phyloP scores from a whole-genome alignment of 2,797 vertebrate genomes.

The Chromis chromis region DNA sequence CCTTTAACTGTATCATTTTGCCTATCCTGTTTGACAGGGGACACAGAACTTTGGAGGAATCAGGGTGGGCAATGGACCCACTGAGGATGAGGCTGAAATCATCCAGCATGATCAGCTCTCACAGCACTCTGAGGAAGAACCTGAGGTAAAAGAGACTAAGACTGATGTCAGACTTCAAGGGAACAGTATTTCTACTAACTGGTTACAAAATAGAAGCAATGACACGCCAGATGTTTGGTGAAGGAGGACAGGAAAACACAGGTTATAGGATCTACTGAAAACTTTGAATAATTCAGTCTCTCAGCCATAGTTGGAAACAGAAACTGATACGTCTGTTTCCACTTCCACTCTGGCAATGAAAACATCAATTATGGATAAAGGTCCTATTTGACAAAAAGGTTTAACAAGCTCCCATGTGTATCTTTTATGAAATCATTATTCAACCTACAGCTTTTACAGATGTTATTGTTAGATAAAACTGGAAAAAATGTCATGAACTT shows the following conservation, averaged over 20 bases:
- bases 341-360: conserved; percentile 20
- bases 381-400: neutral
- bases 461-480: neutral
- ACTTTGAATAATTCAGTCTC: conserved; percentile 74
- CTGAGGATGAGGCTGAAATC: conserved; percentile 97
- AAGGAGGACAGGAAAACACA: neutral
- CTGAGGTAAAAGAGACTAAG: conserved; percentile 87
- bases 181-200: neutral
- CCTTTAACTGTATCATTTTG: neutral
- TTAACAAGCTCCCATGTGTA: conserved; percentile 2
- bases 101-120: conserved; percentile 98
- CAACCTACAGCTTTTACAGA: neutral
- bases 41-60: conserved; percentile 97
- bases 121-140: conserved; percentile 92
- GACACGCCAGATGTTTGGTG: conserved; percentile 8
- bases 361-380: conserved; percentile 54
- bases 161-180: neutral
- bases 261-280: conserved; percentile 41
- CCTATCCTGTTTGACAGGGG: conserved; percentile 81
- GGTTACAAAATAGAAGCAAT: neutral
- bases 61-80: conserved; percentile 96
- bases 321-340: conserved; percentile 57
- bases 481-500: no score
- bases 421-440: neutral
- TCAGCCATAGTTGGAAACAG: conserved; percentile 36